These are phyloP conservation scores for Macrophya alboannulata DNA, from an alignment of 2,888 invertebrate genomes.

Conservation along the genomic window DNA sequence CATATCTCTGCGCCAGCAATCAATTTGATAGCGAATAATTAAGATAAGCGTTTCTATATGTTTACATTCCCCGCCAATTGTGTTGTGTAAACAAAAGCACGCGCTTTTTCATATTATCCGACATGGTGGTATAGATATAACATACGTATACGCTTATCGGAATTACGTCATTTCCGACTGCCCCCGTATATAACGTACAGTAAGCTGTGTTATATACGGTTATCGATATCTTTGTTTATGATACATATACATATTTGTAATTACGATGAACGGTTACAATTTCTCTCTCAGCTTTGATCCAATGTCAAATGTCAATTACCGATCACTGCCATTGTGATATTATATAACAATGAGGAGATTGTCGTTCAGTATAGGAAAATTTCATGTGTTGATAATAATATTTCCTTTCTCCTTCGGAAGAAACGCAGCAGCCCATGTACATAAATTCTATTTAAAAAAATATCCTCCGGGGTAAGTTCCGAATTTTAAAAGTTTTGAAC, in stretches of 20 bases:
- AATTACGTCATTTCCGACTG: conserved; percentile 14
- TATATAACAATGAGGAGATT: not conserved
- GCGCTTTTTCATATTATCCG: not conserved
- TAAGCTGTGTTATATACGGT: conserved; percentile 5
- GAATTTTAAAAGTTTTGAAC: too few relatives aligned
- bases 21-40: not conserved
- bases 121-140: not conserved
- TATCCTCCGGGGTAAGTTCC: too few relatives aligned
- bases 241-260: not conserved
- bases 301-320: conserved; percentile 17
- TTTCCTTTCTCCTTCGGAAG: too few relatives aligned
- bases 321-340: not conserved
- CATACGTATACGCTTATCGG: not conserved
- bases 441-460: too few relatives aligned
- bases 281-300: not conserved
- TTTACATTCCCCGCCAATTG: not conserved
- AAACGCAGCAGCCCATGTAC: too few relatives aligned
- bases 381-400: not conserved
- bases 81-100: not conserved
- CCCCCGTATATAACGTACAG: not conserved
- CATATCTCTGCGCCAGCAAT: not conserved
- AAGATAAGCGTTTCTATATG: not conserved
- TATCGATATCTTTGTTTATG: not conserved
- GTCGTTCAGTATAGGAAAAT: not conserved
- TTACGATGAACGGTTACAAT: not conserved